Conservation (phyloP, 2,113 vertebrate genomes). For the Bagarius yarrelli region DNA sequence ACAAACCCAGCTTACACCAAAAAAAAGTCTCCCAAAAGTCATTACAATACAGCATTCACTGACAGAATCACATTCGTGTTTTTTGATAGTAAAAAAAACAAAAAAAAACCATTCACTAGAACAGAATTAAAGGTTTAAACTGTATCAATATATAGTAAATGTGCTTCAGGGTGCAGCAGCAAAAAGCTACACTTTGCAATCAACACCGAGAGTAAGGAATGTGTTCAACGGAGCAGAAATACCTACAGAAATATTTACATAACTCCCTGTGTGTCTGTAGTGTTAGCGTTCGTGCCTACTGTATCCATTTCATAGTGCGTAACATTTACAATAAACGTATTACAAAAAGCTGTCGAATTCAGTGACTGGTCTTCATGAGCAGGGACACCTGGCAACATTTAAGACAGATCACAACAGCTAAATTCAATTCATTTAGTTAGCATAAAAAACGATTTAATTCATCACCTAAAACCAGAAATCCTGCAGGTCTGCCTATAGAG, state of each 20-base stretch:
- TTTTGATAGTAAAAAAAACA: neutral
- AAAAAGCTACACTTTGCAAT: slow-evolving; percentile 39
- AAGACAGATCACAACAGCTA: neutral
- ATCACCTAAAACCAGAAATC: neutral
- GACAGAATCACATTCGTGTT: slow-evolving; percentile 57
- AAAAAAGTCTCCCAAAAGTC: slow-evolving; percentile 23
- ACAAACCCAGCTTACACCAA: slow-evolving; percentile 40
- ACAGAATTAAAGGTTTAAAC: slow-evolving; percentile 24
- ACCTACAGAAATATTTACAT: neutral
- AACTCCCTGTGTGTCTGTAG: neutral
- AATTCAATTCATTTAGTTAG: neutral
- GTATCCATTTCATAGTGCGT: neutral
- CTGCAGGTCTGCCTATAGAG: neutral
- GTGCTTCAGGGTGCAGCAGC: slow-evolving; percentile 16
- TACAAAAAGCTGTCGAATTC: neutral
- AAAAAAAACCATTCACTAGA: slow-evolving; percentile 22
- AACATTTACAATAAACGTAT: neutral
- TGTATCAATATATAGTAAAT: neutral
- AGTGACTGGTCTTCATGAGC: neutral
- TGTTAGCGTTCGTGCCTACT: slow-evolving; percentile 1
- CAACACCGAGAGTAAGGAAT: slow-evolving; percentile 24
- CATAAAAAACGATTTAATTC: neutral
- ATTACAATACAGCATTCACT: slow-evolving; percentile 60
- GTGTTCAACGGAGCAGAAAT: slow-evolving; percentile 24
- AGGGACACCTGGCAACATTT: neutral